Conservation (phyloP, 2,797 vertebrate genomes). For the Phalanger gymnotis region DNA sequence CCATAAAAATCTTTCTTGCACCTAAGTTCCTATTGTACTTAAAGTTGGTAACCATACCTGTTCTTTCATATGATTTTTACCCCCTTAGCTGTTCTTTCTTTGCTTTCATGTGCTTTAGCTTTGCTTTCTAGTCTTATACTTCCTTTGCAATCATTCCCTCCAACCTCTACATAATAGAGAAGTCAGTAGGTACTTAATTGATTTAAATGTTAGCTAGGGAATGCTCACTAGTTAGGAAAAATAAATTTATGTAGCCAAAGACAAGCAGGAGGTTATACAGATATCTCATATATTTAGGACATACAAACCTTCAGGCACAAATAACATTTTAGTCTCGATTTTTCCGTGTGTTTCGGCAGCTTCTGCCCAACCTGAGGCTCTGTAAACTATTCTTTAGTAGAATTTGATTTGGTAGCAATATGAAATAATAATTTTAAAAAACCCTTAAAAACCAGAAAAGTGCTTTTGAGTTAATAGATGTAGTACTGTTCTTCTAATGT, state of each 20-base stretch:
- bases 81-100: neutral
- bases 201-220: neutral
- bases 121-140: neutral
- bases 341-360: neutral
- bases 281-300: slow-evolving; percentile 10
- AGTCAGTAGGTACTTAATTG: neutral
- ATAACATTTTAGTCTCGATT: slow-evolving; percentile 37
- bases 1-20: neutral
- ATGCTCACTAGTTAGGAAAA: neutral
- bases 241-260: slow-evolving; percentile 7
- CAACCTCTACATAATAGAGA: neutral
- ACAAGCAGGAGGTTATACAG: neutral
- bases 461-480: neutral
- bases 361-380: neutral
- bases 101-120: slow-evolving; percentile 1
- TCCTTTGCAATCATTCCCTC: neutral
- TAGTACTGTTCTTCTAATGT: neutral
- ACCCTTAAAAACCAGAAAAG: slow-evolving; percentile 37
- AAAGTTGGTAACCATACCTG: neutral
- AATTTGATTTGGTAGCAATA: slow-evolving; percentile 1
- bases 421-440: slow-evolving; percentile 16
- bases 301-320: slow-evolving; percentile 43
- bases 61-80: neutral
- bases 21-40: slow-evolving; percentile 31
- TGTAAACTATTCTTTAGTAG: slow-evolving; percentile 45